Evolutionary conservation across 2,113 vertebrate species (phyloP).

Genomic region (Hepsetus odoe): DNA sequence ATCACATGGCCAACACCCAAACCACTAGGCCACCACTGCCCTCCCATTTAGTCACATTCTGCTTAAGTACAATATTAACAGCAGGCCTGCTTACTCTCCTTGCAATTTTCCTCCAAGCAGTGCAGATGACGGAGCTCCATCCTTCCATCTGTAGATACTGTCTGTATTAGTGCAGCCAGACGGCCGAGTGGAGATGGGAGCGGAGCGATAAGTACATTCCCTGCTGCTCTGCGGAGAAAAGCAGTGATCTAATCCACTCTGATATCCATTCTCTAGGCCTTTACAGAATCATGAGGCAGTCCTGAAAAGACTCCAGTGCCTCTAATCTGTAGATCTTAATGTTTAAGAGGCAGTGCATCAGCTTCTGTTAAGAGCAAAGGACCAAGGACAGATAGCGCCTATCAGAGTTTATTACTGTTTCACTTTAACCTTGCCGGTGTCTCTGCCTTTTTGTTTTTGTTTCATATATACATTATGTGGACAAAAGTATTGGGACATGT

Average conservation of each 20-base stretch:
- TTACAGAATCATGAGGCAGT: conserved; percentile 16
- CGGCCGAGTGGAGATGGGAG: not conserved
- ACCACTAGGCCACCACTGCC: no score
- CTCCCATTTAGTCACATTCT: no score
- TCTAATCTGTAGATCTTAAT: conserved; percentile 16
- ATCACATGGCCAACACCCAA: no score
- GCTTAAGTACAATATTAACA: no score
- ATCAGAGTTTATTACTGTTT: not conserved
- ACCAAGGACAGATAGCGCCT: not conserved
- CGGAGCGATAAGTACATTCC: conserved; percentile 10
- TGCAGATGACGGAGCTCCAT: not conserved
- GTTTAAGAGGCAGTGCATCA: not conserved
- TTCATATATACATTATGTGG: no score
- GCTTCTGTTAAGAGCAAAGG: not conserved
- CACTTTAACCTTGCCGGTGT: conserved; percentile 11
- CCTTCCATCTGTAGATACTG: not conserved
- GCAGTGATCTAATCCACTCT: conserved; percentile 18
- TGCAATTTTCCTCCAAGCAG: no score
- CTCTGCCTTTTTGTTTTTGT: conserved; percentile 41
- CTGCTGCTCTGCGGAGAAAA: not conserved
- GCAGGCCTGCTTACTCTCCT: no score
- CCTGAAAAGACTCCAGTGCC: not conserved
- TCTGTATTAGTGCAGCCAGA: not conserved
- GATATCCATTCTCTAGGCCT: not conserved
- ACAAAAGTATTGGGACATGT: no score